Base-by-base conservation (phyloP, 2,113 vertebrate species). In the Motacilla alba region DNA sequence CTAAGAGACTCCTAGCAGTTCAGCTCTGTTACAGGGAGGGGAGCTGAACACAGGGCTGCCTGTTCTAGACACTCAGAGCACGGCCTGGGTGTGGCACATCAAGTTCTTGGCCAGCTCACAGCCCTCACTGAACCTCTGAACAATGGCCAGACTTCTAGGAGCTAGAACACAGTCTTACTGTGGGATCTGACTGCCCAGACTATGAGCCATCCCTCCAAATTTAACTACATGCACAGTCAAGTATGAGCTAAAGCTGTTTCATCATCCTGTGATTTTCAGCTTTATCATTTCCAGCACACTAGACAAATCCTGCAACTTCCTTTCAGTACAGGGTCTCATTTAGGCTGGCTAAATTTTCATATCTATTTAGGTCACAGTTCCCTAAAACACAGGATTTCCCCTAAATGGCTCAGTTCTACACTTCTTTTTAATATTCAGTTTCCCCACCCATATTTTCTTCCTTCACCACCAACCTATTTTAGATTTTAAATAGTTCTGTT, bases 131-230 rank as follows among this genome's bases (percentile, higher is more conserved):
- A 92, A 35, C n/a, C n/a, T 81, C 77, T 93, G 97, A 96, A 96
- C 90, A 85, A 84, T 72, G 89, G 90, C 83, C 97, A 95, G 89
- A 94, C 49, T 94, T 92, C 92, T 81, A 96, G 95, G 94, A 96
- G 94, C 80, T 94, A 79, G 62, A 91, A 95, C 83, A 83, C 76
- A 95, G 94, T 52, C 77, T 83, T 87, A 94, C 93, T 95, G 93
- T 83, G 76, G 27, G 90, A 91, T 86, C 59, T 18, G 74, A 90
- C 96, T 96, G 95, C 94, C 85, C 91, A 96, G 97, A 96, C 95
- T 96, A 94, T 96, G 96, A 96, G 94, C 86, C 90, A 92, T 93
- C 44, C 39, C 94, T 96, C 96, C 91, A 92, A 94, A 96, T 96
- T 96, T 96, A 96, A 94, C 95, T 93, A 70, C 95, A 94, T 59